Evolutionary conservation across 2,113 vertebrate genomes (phyloP).

Genomic region (Alethe diademata): DNA sequence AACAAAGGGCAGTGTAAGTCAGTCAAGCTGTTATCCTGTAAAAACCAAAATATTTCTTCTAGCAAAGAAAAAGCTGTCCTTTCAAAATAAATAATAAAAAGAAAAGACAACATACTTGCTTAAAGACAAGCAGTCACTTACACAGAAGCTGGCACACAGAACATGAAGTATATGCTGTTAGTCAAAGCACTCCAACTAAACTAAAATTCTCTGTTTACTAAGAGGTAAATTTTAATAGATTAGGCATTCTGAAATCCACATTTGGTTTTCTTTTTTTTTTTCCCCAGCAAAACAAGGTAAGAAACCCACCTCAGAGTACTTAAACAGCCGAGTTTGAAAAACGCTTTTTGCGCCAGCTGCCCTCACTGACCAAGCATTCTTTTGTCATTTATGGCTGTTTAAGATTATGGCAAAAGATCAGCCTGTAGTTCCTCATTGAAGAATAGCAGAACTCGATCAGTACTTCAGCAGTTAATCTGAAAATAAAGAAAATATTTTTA

Average conservation of each 20-base stretch:
- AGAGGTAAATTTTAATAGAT: background rate
- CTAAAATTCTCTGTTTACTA: background rate
- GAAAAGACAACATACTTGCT: background rate
- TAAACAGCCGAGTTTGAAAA: conserved; percentile 89
- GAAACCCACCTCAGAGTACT: conserved; percentile 90
- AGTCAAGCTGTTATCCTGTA: background rate
- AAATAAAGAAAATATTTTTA: conserved; percentile 57
- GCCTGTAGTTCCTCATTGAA: conserved; percentile 99
- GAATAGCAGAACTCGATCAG: conserved; percentile 95
- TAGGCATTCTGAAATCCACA: background rate
- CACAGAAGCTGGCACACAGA: background rate
- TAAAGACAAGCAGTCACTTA: background rate
- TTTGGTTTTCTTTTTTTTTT: background rate
- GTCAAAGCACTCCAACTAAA: background rate
- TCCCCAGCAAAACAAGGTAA: background rate
- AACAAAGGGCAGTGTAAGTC: background rate
- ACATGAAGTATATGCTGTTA: background rate
- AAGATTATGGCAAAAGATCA: conserved; percentile 99
- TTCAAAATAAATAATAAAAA: background rate
- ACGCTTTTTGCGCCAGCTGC: conserved; percentile 88
- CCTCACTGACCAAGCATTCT: conserved; percentile 86
- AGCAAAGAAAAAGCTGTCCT: background rate
- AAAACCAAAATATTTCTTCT: conserved; percentile 12
- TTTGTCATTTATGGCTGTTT: conserved; percentile 99
- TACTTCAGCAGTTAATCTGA: conserved; percentile 89